Conservation (phyloP, 2,797 vertebrate species). For the Gymnopithys bicolor region DNA sequence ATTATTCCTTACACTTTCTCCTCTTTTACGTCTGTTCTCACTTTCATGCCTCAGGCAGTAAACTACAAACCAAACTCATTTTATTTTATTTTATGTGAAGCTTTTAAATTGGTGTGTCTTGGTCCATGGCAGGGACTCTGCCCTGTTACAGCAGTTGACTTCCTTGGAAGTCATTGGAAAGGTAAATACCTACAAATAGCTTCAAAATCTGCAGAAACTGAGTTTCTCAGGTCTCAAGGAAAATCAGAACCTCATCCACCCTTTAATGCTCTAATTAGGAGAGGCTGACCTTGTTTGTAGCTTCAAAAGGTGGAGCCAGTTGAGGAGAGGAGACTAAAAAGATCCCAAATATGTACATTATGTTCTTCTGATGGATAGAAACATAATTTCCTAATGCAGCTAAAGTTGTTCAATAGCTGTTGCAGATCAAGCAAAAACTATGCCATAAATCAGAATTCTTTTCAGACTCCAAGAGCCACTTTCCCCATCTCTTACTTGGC, state of each 20-base stretch:
- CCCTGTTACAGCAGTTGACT: background rate
- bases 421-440: background rate
- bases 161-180: background rate
- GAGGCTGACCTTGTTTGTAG: background rate
- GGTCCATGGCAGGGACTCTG: background rate
- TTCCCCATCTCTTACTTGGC: background rate
- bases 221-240: background rate
- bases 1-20: background rate
- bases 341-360: accelerated
- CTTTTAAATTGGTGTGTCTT: background rate
- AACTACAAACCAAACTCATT: background rate
- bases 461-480: background rate
- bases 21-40: background rate
- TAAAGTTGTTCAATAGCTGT: background rate
- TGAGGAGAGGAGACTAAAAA: background rate
- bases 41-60: background rate
- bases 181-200: background rate
- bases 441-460: background rate
- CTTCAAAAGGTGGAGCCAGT: background rate
- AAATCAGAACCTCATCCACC: background rate
- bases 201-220: background rate
- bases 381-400: background rate
- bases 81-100: background rate
- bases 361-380: background rate
- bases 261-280: background rate